Conservation (phyloP, 2,888 invertebrate genomes). For the Actias luna region DNA sequence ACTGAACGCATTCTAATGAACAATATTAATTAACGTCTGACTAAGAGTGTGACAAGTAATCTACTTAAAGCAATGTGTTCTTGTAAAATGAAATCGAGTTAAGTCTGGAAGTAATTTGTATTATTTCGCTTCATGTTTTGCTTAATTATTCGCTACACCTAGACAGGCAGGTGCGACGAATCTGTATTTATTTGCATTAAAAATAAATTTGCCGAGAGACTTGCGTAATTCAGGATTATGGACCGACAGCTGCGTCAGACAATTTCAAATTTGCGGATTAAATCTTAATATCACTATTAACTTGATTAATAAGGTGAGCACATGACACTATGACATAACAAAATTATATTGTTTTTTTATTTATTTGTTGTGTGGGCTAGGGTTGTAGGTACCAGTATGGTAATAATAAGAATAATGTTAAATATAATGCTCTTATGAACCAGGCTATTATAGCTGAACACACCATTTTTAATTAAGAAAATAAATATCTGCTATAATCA, state of each 20-base stretch:
- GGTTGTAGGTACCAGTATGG: no score
- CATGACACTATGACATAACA: slow-evolving; percentile 11
- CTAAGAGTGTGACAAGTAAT: slow-evolving; percentile 51
- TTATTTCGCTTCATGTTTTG: slow-evolving; percentile 72
- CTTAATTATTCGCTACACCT: slow-evolving; percentile 74
- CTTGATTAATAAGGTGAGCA: slow-evolving; percentile 50
- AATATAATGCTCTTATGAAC: no score
- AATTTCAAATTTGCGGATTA: slow-evolving; percentile 69
- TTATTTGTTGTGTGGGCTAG: no score
- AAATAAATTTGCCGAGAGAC: slow-evolving; percentile 72
- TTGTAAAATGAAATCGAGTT: slow-evolving; percentile 64
- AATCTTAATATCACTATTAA: slow-evolving; percentile 64
- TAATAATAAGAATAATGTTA: no score
- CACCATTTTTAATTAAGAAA: no score
- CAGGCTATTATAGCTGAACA: no score
- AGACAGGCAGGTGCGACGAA: slow-evolving; percentile 75
- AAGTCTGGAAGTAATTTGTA: slow-evolving; percentile 73
- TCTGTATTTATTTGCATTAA: slow-evolving; percentile 79
- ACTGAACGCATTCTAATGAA: slow-evolving; percentile 8
- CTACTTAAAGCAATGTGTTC: slow-evolving; percentile 59
- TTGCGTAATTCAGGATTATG: slow-evolving; percentile 72
- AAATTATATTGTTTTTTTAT: not conserved
- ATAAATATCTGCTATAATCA: no score
- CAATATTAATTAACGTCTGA: slow-evolving; percentile 43
- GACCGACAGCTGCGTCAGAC: slow-evolving; percentile 71